These are phyloP conservation scores for Dasypolia templi DNA, from an alignment of 2,888 invertebrate species.

Conservation along the genomic window DNA sequence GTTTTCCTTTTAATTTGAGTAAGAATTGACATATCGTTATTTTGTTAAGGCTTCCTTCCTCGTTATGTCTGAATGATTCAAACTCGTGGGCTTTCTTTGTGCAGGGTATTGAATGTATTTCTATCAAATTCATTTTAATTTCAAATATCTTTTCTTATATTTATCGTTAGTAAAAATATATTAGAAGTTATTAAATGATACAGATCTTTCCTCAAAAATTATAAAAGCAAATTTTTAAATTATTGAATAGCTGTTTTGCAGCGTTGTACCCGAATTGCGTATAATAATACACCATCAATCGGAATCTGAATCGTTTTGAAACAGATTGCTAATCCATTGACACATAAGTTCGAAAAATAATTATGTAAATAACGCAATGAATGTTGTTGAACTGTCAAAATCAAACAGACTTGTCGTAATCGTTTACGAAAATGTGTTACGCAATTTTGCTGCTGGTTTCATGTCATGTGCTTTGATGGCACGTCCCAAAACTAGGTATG, in stretches of 20 bases:
- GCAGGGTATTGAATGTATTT: background rate
- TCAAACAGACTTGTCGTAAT: no score
- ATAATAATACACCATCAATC: no score
- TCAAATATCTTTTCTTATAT: background rate
- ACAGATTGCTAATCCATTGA: no score
- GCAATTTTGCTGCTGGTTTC: no score
- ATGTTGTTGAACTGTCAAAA: no score
- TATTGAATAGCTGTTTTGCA: background rate
- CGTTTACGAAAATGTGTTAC: no score
- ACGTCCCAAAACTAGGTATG: slow-evolving; percentile 19
- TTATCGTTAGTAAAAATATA: background rate
- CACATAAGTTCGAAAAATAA: no score
- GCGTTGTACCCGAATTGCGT: no score
- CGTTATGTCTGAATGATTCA: background rate
- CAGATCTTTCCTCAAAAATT: no score
- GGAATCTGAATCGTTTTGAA: no score
- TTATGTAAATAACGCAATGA: no score
- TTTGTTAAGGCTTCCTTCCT: background rate
- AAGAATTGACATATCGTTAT: background rate
- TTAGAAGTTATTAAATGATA: background rate
- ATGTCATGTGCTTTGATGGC: slow-evolving; percentile 1
- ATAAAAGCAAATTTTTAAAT: background rate
- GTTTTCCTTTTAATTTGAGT: slow-evolving; percentile 30
- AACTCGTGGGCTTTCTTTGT: no score
- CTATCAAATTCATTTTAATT: background rate